A percentile compares a stretch with the other conserved stretches of the same genome.
phyloP scores from a whole-genome alignment of 2,113 vertebrate species.

The Pavo muticus region DNA sequence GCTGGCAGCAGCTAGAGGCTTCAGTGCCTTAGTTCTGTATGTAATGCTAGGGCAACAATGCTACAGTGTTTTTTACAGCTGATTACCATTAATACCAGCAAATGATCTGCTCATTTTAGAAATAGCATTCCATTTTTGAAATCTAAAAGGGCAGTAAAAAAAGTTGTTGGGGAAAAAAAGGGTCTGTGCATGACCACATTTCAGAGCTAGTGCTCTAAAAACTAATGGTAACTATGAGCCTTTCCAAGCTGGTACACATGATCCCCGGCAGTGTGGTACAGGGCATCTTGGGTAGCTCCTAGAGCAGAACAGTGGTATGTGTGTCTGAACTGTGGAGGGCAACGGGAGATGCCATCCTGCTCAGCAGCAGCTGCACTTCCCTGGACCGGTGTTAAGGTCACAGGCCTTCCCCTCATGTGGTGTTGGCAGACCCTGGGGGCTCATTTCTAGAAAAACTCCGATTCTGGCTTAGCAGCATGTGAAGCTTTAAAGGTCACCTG shows the following conservation, averaged over 20 bases:
- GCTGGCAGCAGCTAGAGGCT: background rate
- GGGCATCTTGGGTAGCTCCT: too few species aligned
- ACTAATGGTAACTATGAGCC: background rate
- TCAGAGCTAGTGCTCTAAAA: background rate
- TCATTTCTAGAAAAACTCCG: background rate
- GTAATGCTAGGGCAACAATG: background rate
- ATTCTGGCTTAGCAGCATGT: background rate
- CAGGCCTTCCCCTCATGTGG: background rate
- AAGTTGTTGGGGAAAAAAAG: background rate
- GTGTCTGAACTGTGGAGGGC: background rate
- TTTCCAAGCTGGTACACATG: background rate
- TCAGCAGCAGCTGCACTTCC: rapidly evolving
- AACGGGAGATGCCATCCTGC: background rate
- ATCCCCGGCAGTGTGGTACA: background rate
- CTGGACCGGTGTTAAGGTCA: too few species aligned
- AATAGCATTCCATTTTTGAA: background rate
- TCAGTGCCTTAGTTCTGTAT: background rate
- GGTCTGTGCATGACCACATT: background rate
- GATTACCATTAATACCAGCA: background rate
- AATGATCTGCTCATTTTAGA: background rate
- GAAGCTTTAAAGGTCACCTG: background rate
- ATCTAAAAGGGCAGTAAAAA: background rate
- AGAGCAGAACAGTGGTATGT: background rate
- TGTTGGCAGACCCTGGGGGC: background rate
- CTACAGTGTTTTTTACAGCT: background rate